Evolutionary conservation across 2,888 invertebrate species (phyloP), one percentile per base, ranked within the genome.

Genomic region (Linyphia triangularis): DNA sequence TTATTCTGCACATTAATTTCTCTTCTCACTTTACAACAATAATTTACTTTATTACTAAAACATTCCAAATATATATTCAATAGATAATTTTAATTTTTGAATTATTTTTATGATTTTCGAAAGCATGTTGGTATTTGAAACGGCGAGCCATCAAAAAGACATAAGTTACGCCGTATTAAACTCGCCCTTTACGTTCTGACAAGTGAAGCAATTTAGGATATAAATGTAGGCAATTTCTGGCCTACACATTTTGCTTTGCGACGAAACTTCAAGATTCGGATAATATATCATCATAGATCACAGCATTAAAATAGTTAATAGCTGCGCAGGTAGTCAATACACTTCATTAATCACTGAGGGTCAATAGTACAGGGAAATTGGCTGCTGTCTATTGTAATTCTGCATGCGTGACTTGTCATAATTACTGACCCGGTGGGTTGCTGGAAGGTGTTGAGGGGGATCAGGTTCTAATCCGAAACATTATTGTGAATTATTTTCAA

Each of bases 361-460:
- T 75, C 75, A 61, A 75, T 75, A 61, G 22, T 22, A 57, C 22
- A 28, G 59, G n/a, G 59, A 37, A 75, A 75, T 75, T 75, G 75
- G 61, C 75, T 37, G 61, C 28, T 33, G 59, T 75, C 61, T 61
- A 37, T 43, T 16, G 43, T 33, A 30, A 75, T 75, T 75, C 28
- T 10, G 22, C 33, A 59, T 61, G 75, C 75, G 75, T 75, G 75
- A 75, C 75, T 75, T 75, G 61, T 19, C 75, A 61, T 61, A 75
- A 75, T 75, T 59, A 57, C 33, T 22, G 75, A 13, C n/a, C 22
- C n/a, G 57, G 30, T 57, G 30, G 51, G 73, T 51, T 28, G 61
- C 59, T 37, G 6, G 61, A 16, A 0, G 40, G 16, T 24, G 40
- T 40, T 33, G 26, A 16, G 40, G 33, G 37, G 37, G 16, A 70